These are phyloP conservation scores for Danio rerio DNA, from an alignment of 2,113 vertebrate species.

Conservation along the genomic window DNA sequence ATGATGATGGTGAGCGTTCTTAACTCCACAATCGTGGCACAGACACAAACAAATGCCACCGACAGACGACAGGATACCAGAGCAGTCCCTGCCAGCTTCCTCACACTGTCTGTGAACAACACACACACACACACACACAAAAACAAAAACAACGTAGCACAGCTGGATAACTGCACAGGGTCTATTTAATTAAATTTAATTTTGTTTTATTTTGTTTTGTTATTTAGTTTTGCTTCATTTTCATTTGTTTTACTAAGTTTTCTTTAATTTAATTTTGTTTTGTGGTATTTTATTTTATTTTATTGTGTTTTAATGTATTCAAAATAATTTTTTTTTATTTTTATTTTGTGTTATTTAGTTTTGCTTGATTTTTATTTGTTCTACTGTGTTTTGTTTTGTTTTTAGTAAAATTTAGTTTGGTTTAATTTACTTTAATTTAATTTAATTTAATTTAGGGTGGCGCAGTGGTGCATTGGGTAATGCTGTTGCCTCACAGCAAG, in stretches of 20 bases:
- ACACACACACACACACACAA: not conserved
- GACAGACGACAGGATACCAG: constrained; percentile 24
- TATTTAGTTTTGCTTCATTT: no score
- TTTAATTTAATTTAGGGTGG: not conserved
- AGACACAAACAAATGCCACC: constrained; percentile 7
- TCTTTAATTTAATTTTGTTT: not conserved
- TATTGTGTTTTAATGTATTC: no score
- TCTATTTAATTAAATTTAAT: no score
- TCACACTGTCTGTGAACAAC: not conserved
- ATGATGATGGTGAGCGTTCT: not conserved
- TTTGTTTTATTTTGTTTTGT: not conserved
- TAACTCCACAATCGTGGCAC: constrained; percentile 25
- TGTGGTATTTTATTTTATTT: no score
- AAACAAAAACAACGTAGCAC: not conserved
- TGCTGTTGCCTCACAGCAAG: no score
- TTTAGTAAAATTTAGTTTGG: not conserved
- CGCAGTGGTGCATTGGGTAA: no score
- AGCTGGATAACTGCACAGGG: not conserved
- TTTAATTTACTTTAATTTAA: not conserved
- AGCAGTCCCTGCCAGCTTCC: not conserved
- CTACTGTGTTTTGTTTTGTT: not conserved
- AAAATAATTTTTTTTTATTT: no score
- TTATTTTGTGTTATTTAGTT: not conserved
- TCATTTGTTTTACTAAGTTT: no score
- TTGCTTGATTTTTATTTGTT: not conserved